These are phyloP conservation scores for Chloroceryle amazona DNA, from an alignment of 2,797 vertebrate genomes.

Conservation along the genomic window DNA sequence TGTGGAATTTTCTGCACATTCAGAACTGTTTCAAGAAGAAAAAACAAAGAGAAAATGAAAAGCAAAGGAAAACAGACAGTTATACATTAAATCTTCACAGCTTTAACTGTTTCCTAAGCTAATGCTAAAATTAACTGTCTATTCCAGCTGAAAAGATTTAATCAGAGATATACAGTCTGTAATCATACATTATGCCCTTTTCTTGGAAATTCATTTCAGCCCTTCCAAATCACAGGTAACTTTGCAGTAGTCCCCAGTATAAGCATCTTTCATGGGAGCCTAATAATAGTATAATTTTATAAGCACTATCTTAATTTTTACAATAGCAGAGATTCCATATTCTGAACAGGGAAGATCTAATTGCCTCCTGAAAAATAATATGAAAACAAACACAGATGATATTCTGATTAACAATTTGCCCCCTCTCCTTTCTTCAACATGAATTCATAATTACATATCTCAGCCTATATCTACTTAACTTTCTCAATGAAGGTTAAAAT, in stretches of 20 bases:
- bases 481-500: conserved; percentile 14
- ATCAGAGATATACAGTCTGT: background rate
- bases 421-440: background rate
- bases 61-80: conserved; percentile 7
- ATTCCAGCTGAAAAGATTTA: background rate
- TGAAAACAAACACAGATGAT: background rate
- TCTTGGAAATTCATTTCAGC: background rate
- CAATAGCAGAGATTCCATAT: background rate
- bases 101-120: background rate
- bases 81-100: background rate
- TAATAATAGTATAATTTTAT: too few relatives aligned
- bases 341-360: background rate
- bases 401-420: background rate
- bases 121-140: background rate
- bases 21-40: background rate
- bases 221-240: background rate
- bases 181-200: background rate
- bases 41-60: conserved; percentile 12
- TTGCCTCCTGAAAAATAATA: background rate
- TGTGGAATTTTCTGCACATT: background rate
- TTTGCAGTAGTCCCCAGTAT: background rate
- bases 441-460: background rate
- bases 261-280: background rate
- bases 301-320: background rate
- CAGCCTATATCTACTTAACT: background rate